These are phyloP conservation scores for Athrips mouffetella DNA, from an alignment of 2,888 invertebrate species.

Conservation along the genomic window DNA sequence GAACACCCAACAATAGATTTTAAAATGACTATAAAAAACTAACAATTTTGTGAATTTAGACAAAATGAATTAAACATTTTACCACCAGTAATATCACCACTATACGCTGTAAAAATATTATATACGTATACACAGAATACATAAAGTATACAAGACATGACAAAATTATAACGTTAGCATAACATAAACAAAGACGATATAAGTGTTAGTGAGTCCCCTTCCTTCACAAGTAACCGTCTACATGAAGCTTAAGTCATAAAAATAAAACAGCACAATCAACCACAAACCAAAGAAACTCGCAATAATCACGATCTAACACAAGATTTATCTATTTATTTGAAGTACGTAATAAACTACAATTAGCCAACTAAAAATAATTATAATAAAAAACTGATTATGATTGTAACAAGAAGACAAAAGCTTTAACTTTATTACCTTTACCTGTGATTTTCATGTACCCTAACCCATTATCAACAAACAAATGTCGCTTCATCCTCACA, in stretches of 20 bases:
- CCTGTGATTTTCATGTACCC: conserved; percentile 12
- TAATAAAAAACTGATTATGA: conserved; percentile 52
- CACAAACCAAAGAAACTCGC: conserved; percentile 69
- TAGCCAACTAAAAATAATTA: conserved; percentile 62
- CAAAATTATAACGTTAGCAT: conserved; percentile 34
- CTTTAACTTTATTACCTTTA: conserved; percentile 23
- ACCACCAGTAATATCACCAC: no score
- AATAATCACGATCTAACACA: conserved; percentile 63
- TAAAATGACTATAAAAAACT: no score
- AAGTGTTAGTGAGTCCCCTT: conserved; percentile 45
- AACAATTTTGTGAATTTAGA: no score
- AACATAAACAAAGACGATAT: conserved; percentile 27
- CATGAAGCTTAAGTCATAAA: conserved; percentile 27
- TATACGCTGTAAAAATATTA: no score
- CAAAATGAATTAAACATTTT: no score
- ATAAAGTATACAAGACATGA: not conserved
- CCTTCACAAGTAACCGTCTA: conserved; percentile 52
- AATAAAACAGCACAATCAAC: conserved; percentile 69
- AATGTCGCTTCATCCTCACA: conserved; percentile 45
- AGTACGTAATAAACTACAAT: conserved; percentile 63
- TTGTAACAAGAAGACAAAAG: conserved; percentile 49
- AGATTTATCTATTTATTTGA: conserved; percentile 68
- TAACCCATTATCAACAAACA: not conserved
- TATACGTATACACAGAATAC: no score
- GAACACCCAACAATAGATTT: no score